Base-by-base conservation (phyloP, 1,140 invertebrate species). In the Probaryconus sp. region DNA sequence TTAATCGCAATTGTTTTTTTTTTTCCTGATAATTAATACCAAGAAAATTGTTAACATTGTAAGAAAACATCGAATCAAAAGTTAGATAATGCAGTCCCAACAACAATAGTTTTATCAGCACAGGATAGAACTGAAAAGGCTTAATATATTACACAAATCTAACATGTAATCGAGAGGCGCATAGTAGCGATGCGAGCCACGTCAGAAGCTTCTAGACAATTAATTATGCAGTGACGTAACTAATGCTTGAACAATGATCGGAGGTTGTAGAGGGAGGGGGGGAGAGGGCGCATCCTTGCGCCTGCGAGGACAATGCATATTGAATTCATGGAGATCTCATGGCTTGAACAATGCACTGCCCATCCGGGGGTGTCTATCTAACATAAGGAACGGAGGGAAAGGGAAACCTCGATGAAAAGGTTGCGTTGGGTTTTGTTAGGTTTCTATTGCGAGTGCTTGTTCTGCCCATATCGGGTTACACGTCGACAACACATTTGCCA, bases 271-370 rank as follows among this genome's bases (percentile, higher is more conserved):
- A 18, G 42, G n/a, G 7, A 24, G 17, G 73, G 67, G 61, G 38
- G 11, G 38, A 48, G 28, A 26, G 68, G 72, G 63, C 67, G 72
- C 74, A 78, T 72, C 76, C 77, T 80, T 78, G 76, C 79, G 69
- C 79, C 80, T 76, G 79, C 63, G 75, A 81, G 76, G 76, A 84
- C 82, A 84, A 85, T 85, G 82, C 81, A 80, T 81, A 83, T 82
- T 82, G 82, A 84, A 85, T 82, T 81, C 75, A 60, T 33, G 45
- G 73, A 56, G 68, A 61, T 37, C 31, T 33, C 45, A 55, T 43
- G 69, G 61, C 35, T 28, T 61, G 70, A 80, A 84, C 81, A 84
- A 84, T 83, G 58, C 70, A 53, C 43, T 6, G 56, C 64, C 70
- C 68, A 78, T 50, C 77, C 78, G 70, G 61, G 58, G 80, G 68